Evolutionary conservation across 2,888 invertebrate genomes (phyloP), one percentile per base, ranked within the genome.

Genomic region (Chironomus riparius): DNA sequence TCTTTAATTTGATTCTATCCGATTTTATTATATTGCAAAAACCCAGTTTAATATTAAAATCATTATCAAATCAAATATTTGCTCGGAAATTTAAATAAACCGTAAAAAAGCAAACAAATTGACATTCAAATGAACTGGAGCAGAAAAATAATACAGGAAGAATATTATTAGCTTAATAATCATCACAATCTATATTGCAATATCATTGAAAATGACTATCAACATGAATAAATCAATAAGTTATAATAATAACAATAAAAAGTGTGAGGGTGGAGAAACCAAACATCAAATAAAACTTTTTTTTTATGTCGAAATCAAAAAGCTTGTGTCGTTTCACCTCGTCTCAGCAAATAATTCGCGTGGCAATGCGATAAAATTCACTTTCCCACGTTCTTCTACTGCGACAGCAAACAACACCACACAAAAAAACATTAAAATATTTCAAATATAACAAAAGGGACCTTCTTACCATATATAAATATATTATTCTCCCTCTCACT

Each of bases 371-470:
- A 68, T 22, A 68, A 74, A 74, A 74, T 48, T n/a, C 6, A 68
- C 47, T 74, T 74, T 74, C 74, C 74, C 74, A 74, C 74, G 74
- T 48, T 74, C 21, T 47, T 50, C 70, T n/a, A 69, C 13, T n/a
- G 24, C n/a, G 12, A 72, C n/a, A 72, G 15, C 38, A 72, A 72
- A 21, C 21, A 47, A 70, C 50, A 50, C 12, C 21, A n/a, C n/a
- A 47, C 28, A 61, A 62, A 38, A 10, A 38, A 10, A 61, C 12
- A n/a, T 38, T 38, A 13, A 50, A 50, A 56, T 38, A n/a, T 62
- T 62, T 18, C 15, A 73, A 65, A 48, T 22, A 74, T 24, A 68
- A 68, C 65, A 74, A 74, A 65, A 74, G 28, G 74, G 74, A 68
- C 38, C 69, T 47, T 69, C n/a, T 69, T 69, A 7, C n/a, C 47